A percentile compares a stretch with the other conserved stretches of the same genome.
Conservation (phyloP, 2,797 vertebrate species). For the Chelidonichthys spinosus region DNA sequence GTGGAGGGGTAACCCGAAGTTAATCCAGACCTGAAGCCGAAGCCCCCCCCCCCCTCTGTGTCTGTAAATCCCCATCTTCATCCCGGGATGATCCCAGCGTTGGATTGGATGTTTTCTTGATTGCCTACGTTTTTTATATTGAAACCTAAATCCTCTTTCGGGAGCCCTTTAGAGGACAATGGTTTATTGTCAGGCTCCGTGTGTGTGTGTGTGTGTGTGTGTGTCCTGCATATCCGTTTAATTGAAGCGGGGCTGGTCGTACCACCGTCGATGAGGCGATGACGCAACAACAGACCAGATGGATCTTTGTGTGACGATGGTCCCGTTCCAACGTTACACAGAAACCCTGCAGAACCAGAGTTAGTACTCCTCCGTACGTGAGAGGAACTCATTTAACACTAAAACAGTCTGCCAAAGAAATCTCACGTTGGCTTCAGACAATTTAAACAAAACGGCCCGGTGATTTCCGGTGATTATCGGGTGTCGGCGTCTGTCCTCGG, state of each 20-base stretch:
- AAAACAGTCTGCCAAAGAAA: too few species aligned
- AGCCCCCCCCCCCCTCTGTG: constrained; percentile 44
- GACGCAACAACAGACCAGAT: constrained; percentile 46
- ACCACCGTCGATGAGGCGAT: constrained; percentile 41
- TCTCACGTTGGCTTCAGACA: too few species aligned
- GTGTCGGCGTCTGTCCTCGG: constrained; percentile 39
- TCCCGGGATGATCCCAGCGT: constrained; percentile 64
- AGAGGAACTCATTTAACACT: too few species aligned
- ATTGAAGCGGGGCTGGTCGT: constrained; percentile 23
- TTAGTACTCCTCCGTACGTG: not conserved
- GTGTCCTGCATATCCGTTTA: constrained; percentile 31
- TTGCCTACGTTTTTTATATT: constrained; percentile 68
- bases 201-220: constrained; percentile 14
- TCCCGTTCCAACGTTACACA: constrained; percentile 7
- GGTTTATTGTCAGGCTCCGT: constrained; percentile 58
- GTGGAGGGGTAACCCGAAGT: constrained; percentile 35
- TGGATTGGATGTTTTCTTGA: constrained; percentile 74
- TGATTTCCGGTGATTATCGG: constrained; percentile 38
- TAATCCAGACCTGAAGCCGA: constrained; percentile 64
- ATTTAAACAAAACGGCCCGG: too few species aligned
- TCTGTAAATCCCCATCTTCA: constrained; percentile 73
- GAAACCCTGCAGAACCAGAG: not conserved
- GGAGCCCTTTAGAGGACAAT: constrained; percentile 67
- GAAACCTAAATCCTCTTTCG: constrained; percentile 77
- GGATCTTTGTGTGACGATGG: constrained; percentile 21